Percentiles rank a stretch among this genome's conserved stretches.
These are phyloP conservation scores for Cephalotes varians DNA, from an alignment of 2,888 invertebrate genomes.

Conservation along the genomic window DNA sequence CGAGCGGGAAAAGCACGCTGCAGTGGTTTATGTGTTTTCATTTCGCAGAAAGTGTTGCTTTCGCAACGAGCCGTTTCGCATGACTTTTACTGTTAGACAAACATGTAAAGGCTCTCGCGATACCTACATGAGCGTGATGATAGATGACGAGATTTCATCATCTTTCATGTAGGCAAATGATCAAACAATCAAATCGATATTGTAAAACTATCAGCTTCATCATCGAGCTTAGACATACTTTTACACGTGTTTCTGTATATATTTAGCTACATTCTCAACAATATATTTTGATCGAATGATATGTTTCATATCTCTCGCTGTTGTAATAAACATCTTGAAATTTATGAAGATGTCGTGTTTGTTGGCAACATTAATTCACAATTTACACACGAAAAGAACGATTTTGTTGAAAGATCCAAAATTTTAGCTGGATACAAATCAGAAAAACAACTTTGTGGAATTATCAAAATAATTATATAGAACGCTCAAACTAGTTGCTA, in stretches of 20 bases:
- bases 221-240: not conserved
- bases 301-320: not conserved
- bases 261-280: not conserved
- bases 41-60: constrained; percentile 68
- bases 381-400: too few relatives aligned
- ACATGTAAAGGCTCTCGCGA: constrained; percentile 61
- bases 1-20: constrained; percentile 15
- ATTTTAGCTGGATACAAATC: too few relatives aligned
- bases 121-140: constrained; percentile 61
- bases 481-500: too few relatives aligned
- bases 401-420: too few relatives aligned
- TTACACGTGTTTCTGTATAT: not conserved
- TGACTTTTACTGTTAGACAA: constrained; percentile 67
- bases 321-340: not conserved
- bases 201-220: constrained; percentile 16
- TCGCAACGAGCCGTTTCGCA: constrained; percentile 53
- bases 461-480: too few relatives aligned
- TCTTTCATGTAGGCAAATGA: constrained; percentile 18
- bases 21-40: constrained; percentile 63
- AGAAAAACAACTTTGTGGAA: too few relatives aligned
- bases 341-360: constrained; percentile 4
- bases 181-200: not conserved
- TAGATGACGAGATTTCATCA: constrained; percentile 37
- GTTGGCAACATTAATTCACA: constrained; percentile 6
- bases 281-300: not conserved